Percentiles rank a stretch among this genome's conserved stretches.
Conservation (phyloP, 1,140 invertebrate species). For the Spodoptera frugiperda region DNA sequence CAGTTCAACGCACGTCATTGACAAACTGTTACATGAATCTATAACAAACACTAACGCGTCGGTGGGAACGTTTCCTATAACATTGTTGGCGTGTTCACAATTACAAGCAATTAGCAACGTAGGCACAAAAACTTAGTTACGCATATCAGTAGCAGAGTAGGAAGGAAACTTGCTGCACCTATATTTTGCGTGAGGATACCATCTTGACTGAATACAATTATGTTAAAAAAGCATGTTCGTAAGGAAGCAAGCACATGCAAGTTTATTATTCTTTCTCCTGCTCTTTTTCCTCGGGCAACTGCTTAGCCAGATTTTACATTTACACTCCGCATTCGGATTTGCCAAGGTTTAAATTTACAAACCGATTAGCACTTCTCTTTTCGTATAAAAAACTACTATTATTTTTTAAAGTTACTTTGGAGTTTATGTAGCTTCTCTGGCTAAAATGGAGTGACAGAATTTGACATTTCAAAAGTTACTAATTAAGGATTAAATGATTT, state of each 20-base stretch:
- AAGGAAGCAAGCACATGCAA: neutral
- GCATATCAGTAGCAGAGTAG: slow-evolving; percentile 6
- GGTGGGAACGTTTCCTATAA: slow-evolving; percentile 2
- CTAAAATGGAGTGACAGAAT: too few species aligned
- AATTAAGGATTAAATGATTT: too few species aligned
- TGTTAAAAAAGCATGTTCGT: neutral
- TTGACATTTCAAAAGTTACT: too few species aligned
- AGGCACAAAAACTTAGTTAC: slow-evolving; percentile 5
- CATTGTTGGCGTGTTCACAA: slow-evolving; percentile 6
- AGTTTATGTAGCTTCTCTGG: too few species aligned
- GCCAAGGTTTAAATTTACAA: too few species aligned
- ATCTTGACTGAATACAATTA: neutral
- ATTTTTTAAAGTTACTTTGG: too few species aligned
- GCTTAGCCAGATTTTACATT: too few species aligned
- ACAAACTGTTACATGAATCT: neutral
- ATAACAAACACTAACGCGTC: neutral
- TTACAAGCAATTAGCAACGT: slow-evolving; percentile 11
- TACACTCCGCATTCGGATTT: too few species aligned
- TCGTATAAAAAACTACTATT: too few species aligned
- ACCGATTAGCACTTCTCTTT: too few species aligned
- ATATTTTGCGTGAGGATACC: neutral
- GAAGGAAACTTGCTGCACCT: neutral
- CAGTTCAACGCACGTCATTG: too few species aligned
- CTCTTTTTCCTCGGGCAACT: too few species aligned
- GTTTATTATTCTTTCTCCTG: neutral